Percentiles rank a stretch among this genome's conserved stretches.
phyloP scores from a whole-genome alignment of 2,113 vertebrate genomes.

The Anoura caudifer region DNA sequence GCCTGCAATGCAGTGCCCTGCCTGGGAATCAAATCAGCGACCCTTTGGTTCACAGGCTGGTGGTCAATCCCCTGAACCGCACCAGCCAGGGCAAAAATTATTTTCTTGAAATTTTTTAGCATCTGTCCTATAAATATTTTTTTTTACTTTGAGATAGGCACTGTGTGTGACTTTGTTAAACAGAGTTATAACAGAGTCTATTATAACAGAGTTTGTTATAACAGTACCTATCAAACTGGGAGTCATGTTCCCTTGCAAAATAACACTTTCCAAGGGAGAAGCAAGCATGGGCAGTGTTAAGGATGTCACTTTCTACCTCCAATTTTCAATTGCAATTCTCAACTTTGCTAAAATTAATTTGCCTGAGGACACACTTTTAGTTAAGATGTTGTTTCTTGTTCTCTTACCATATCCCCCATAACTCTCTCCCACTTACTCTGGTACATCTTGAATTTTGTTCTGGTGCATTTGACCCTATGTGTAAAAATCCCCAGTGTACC shows the following conservation, averaged over 20 bases:
- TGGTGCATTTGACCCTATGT: not conserved
- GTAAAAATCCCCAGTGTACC: not conserved
- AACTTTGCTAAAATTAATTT: not conserved
- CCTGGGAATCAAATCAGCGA: too few relatives aligned
- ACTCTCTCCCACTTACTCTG: not conserved
- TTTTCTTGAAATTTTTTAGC: not conserved
- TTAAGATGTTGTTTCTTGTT: not conserved
- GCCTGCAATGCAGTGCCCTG: too few relatives aligned
- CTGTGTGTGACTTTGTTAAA: not conserved
- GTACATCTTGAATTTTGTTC: not conserved
- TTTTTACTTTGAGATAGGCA: not conserved
- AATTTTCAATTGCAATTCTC: not conserved
- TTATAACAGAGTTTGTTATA: too few relatives aligned
- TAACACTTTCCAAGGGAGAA: not conserved
- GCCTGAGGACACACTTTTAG: not conserved
- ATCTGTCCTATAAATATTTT: not conserved
- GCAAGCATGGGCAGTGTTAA: not conserved
- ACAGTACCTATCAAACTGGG: not conserved
- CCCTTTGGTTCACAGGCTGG: too few relatives aligned
- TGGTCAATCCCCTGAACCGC: too few relatives aligned
- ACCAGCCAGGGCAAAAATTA: not conserved
- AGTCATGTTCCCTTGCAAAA: not conserved
- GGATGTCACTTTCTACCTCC: not conserved
- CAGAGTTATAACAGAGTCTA: not conserved
- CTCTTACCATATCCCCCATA: not conserved